Base-by-base conservation (phyloP, 2,113 vertebrate genomes). In the Xenopus borealis region DNA sequence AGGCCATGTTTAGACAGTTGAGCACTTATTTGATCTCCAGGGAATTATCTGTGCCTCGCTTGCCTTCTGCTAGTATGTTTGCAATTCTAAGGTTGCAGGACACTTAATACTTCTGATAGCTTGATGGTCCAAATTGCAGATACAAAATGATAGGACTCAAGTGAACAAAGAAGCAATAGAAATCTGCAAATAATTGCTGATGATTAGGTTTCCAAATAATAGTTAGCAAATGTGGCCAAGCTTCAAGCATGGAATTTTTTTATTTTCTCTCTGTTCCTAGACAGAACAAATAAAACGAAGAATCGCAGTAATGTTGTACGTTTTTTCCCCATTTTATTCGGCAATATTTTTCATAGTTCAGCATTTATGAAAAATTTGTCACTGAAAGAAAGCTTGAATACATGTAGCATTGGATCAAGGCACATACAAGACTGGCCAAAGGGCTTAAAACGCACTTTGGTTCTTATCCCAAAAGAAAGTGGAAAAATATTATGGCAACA, bases 341-440 rank as follows among this genome's bases (percentile, higher is more conserved):
- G 92, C 93, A 95, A 95, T 95, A 96, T 94, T 94, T 91, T 91
- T 97, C 94, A 95, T 97, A 92, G 89, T 94, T 93, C 93, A 93
- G 87, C 94, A 93, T 84, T 79, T 96, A 96, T 94, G 94, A 98
- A 97, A 98, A 94, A 92, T 91, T 89, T 92, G 94, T 98, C 94
- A 94, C 93, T 91, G 81, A 86, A 94, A 95, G 92, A 96, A 98
- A 95, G 95, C 94, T 27, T 96, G 94, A 96, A 96, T 98, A 98
- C 95, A 96, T 91, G 93, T 96, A 97, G 95, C 89, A 79, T 98
- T 95, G 89, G 94, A 95, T 97, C 96, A 99, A 99, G 97, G 97
- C 97, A 99, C 97, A 95, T 98, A 96, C 94, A 96, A 96, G 94
- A 98, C 94, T 95, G 93, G 94, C 96, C 97, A 98, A 98, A 98